Evolutionary conservation across 2,888 invertebrate species (phyloP).

Genomic region (Leptopilina myrica): DNA sequence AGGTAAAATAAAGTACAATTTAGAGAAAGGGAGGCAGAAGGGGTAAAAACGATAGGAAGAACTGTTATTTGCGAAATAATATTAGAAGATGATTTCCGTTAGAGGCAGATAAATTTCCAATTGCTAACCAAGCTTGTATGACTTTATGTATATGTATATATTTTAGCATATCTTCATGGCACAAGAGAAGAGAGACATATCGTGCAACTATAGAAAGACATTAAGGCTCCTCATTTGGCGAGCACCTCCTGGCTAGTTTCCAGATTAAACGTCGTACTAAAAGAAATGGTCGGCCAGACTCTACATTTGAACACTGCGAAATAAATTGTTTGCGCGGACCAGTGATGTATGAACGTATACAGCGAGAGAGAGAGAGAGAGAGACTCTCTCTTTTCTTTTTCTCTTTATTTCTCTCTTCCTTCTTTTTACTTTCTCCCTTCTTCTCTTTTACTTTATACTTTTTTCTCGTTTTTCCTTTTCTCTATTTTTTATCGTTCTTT

Average conservation of each 20-base stretch:
- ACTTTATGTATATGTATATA: constrained; percentile 9
- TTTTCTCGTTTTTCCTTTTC: no score
- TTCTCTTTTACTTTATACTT: no score
- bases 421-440: no score
- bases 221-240: constrained; percentile 38
- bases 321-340: constrained; percentile 26
- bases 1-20: constrained; percentile 69
- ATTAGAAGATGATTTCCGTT: constrained; percentile 66
- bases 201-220: constrained; percentile 40
- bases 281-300: constrained; percentile 59
- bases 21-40: constrained; percentile 51
- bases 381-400: no score
- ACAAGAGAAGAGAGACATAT: constrained; percentile 36
- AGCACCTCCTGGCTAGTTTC: constrained; percentile 34
- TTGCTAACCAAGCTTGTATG: constrained; percentile 28
- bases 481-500: no score
- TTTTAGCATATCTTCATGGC: constrained; percentile 35
- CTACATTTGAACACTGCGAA: constrained; percentile 29
- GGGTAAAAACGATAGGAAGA: constrained; percentile 66
- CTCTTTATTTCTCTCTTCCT: neutral
- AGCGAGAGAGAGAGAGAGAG: neutral
- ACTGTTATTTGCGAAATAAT: constrained; percentile 67
- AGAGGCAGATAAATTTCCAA: constrained; percentile 51
- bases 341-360: constrained; percentile 24
- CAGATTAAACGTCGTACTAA: constrained; percentile 59